Evolutionary conservation across 2,797 vertebrate genomes (phyloP), one percentile per base, ranked within the genome.

Genomic region (Sebastes iracundus): DNA sequence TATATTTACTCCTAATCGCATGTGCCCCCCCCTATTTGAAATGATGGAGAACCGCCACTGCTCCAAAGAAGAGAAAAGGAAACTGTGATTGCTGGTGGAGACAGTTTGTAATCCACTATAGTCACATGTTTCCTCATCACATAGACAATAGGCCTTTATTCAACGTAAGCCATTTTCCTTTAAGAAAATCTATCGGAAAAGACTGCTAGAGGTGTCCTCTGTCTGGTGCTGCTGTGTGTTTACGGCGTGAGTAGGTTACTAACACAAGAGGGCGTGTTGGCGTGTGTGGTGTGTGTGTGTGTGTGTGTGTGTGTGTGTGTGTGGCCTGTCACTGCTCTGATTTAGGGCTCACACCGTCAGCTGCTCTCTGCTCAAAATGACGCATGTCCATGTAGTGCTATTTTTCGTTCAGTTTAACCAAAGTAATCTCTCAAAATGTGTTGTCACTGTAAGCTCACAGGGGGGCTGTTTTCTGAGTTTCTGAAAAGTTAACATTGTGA

Each of bases 241-340:
- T 75, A 32, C 14, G 28, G 64, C 7, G 49, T 58, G 68, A 58
- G 52, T 58, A 38, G 27, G 46, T 64, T 83, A 59, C 84, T 64
- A 86, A 95, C 95, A 92, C 93, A 91, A 96, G 95, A 93, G 95
- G 95, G 95, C 95, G 94, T 89, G 88, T 95, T 90, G 81, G 90
- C 75, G 88, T 88, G 80, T 82, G 81, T 79, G 75, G 90, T 76
- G 87, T 33, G 32, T 33, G 32, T 11, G 30, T 88, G 79, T 81
- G 80, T 78, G 76, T 73, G 69, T 23, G 74, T 28, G 72, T 62
- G 90, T 75, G 88, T 87, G 79, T 81, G 79, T 75, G 76, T 69
- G 69, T 7, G 73, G 77, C 56, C 81, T 63, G 75, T 60, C 82
- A 35, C 27, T 9, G 49, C 81, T 75, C 72, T 77, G 77, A 77